Evolutionary conservation across 2,113 vertebrate genomes (phyloP), one percentile per base, ranked within the genome.

Genomic region (Bubo scandiacus): DNA sequence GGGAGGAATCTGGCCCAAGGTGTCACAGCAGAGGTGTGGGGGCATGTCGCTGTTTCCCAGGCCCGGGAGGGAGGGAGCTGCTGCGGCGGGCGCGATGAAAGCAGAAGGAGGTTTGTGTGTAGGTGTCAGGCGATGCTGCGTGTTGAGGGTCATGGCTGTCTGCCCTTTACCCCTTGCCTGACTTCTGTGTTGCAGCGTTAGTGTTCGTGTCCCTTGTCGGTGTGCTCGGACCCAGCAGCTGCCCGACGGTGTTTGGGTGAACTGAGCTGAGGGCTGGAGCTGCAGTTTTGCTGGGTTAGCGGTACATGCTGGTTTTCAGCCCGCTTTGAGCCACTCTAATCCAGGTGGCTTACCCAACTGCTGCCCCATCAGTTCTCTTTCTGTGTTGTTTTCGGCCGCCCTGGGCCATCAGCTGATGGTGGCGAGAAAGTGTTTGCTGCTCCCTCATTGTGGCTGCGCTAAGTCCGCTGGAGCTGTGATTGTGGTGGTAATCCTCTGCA

Each of bases 341-440:
- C 94, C 51, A 1, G 15, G 89, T 27, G 65, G 92, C 51, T 94
- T 92, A 95, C 5, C n/a, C 86, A 81, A 16, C 36, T 93, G 92
- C 95, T 95, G 86, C 55, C 65, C 94, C 79, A 79, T 94, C 92
- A n/a, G 42, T 94, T 95, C 57, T 84, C 77, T 94, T 87, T 81
- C 70, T 66, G 81, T 42, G 89, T 47, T 96, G 95, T 85, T 92
- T 81, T 65, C 2, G 0, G 40, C 43, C 0, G 13, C 40, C 34
- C 55, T 4, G 82, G 89, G 65, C 94, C 70, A 5, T 92, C 92
- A 88, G 92, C 89, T 92, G 92, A 90, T 11, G 66, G 61, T 29
- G 86, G 63, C 1, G 36, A 70, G 92, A 65, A 81, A n/a, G 92
- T 2, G 36, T 74, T 96, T 90, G 92, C 70, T 32, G 59, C 19